These are phyloP conservation scores for Rapana venosa DNA, from an alignment of 2,888 invertebrate species.

Conservation along the genomic window DNA sequence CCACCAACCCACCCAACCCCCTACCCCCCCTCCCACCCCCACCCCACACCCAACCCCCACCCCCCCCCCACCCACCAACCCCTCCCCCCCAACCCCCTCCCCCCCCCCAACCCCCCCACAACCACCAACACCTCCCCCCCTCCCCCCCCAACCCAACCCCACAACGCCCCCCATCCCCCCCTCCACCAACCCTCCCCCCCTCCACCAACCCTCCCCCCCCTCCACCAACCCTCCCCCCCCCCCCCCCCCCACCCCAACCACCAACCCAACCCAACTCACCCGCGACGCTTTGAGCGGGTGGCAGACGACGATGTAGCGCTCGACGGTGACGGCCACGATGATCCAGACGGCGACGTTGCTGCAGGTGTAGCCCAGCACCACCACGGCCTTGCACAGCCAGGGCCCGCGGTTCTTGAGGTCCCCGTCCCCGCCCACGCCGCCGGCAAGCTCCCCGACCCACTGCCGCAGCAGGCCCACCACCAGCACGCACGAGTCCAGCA, in stretches of 20 bases:
- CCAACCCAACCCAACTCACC: slow-evolving; percentile 39
- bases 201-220: too few species aligned
- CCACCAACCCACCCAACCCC: neutral
- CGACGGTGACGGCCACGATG: slow-evolving; percentile 76
- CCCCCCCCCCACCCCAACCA: too few species aligned
- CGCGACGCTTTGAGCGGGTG: slow-evolving; percentile 70
- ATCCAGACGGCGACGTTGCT: slow-evolving; percentile 75
- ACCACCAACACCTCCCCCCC: neutral
- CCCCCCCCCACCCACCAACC: neutral
- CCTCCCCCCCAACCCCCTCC: neutral
- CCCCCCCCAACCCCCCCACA: neutral
- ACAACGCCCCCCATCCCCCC: too few species aligned
- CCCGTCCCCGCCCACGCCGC: too few species aligned
- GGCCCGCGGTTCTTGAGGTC: slow-evolving; percentile 63
- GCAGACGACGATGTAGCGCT: slow-evolving; percentile 74
- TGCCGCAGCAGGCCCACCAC: slow-evolving; percentile 70
- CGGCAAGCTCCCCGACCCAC: slow-evolving; percentile 73
- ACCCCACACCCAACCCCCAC: neutral
- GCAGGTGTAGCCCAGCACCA: slow-evolving; percentile 68
- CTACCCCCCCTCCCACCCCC: neutral
- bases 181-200: too few species aligned
- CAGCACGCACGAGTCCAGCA: slow-evolving; percentile 73
- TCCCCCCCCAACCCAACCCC: too few species aligned
- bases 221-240: too few species aligned
- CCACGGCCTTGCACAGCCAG: slow-evolving; percentile 70